These are phyloP conservation scores for Tragulus kanchil DNA, from an alignment of 2,113 vertebrate genomes.

Conservation along the genomic window DNA sequence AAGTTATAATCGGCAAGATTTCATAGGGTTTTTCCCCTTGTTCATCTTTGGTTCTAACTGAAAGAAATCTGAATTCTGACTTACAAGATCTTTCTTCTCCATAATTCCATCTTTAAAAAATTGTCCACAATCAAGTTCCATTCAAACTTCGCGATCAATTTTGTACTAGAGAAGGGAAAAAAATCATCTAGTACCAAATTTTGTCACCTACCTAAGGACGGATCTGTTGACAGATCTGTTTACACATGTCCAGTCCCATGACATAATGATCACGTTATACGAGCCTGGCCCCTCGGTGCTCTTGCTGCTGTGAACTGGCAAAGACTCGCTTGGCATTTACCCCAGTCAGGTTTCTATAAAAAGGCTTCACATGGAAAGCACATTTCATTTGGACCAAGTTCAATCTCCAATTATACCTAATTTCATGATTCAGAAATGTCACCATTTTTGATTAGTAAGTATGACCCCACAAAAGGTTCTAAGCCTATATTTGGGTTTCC, in stretches of 20 bases:
- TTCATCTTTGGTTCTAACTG: background rate
- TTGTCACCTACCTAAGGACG: conserved; percentile 31
- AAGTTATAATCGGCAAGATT: background rate
- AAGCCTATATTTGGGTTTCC: conserved; percentile 38
- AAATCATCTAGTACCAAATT: conserved; percentile 31
- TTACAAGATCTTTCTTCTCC: conserved; percentile 2
- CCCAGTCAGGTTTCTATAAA: conserved; percentile 31
- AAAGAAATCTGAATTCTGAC: conserved; percentile 38
- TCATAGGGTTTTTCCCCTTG: background rate
- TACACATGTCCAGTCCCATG: conserved; percentile 16
- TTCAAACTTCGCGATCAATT: background rate
- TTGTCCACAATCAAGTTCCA: background rate
- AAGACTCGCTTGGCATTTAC: conserved; percentile 12
- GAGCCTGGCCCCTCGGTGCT: background rate
- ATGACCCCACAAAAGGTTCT: conserved; percentile 4
- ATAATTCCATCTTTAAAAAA: background rate
- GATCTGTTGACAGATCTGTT: conserved; percentile 53
- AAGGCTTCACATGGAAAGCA: conserved; percentile 37
- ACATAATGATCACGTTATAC: conserved; percentile 37
- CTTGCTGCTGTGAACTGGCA: background rate
- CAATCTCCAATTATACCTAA: conserved; percentile 54
- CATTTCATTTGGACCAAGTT: conserved; percentile 20
- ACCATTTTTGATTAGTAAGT: conserved; percentile 37
- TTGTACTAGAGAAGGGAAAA: background rate
- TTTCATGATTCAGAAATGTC: conserved; percentile 50